These are phyloP conservation scores for Apis cerana DNA, from an alignment of 1,140 invertebrate species.

Conservation along the genomic window DNA sequence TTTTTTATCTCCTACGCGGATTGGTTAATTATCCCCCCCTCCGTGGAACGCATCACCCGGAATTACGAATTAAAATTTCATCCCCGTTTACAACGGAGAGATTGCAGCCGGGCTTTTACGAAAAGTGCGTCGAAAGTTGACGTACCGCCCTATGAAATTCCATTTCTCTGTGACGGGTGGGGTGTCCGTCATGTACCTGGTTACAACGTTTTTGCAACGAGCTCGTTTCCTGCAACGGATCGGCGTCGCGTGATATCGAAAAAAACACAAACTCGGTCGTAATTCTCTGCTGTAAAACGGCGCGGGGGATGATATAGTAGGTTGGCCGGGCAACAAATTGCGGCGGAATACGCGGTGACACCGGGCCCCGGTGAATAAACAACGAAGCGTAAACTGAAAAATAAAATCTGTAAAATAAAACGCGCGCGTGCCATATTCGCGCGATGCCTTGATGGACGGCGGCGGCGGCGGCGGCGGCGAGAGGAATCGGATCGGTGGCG, in stretches of 20 bases:
- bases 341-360: constrained; percentile 10
- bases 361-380: constrained; percentile 50
- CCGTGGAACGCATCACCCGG: constrained; percentile 18
- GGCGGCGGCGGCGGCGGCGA: not conserved
- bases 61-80: constrained; percentile 68
- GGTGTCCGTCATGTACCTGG: too few relatives aligned
- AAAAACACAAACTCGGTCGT: constrained; percentile 5
- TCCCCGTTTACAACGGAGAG: constrained; percentile 45
- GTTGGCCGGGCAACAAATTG: not conserved
- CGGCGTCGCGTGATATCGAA: not conserved
- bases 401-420: constrained; percentile 60
- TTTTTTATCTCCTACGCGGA: constrained; percentile 43
- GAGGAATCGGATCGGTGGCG: not conserved
- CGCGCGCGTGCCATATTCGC: constrained; percentile 52
- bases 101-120: constrained; percentile 27
- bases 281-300: not conserved
- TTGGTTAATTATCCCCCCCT: constrained; percentile 52
- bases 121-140: not conserved
- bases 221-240: constrained; percentile 15
- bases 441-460: constrained; percentile 58
- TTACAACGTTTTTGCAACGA: too few relatives aligned
- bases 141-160: not conserved
- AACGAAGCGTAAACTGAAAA: constrained; percentile 64
- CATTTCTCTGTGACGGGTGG: not conserved
- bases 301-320: not conserved